A percentile compares a stretch with the other conserved stretches of the same genome.
These are phyloP conservation scores for Chlamydotis undulata DNA, from an alignment of 2,113 vertebrate species.

Conservation along the genomic window DNA sequence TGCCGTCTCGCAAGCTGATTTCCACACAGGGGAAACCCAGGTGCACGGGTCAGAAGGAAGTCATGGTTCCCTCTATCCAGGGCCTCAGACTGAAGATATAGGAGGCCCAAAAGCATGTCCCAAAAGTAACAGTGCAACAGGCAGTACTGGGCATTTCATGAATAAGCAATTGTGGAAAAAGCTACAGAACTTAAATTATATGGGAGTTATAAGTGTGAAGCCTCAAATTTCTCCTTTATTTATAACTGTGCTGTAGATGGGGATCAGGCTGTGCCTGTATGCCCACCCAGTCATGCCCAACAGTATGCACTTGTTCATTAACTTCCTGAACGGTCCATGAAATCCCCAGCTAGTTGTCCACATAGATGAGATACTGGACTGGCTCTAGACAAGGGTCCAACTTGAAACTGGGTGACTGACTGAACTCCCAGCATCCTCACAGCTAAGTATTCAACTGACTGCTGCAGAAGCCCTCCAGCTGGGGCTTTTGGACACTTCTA, in stretches of 20 bases:
- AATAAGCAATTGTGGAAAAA: neutral
- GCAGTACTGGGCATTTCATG: neutral
- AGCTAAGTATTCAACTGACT: neutral
- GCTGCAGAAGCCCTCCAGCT: neutral
- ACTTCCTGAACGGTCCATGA: neutral
- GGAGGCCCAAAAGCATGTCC: neutral
- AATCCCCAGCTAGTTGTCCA: neutral
- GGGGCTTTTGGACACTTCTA: neutral
- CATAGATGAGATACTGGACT: neutral
- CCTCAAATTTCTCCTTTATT: neutral
- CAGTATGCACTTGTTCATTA: neutral
- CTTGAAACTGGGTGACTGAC: neutral
- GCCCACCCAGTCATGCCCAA: neutral
- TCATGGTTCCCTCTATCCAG: neutral
- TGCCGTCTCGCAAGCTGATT: neutral
- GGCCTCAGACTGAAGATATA: neutral
- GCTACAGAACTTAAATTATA: neutral
- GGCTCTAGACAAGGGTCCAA: neutral
- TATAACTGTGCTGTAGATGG: neutral
- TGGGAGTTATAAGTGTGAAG: neutral
- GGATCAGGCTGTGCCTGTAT: neutral
- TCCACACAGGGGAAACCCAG: neutral
- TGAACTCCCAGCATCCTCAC: neutral
- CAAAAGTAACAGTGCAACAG: neutral
- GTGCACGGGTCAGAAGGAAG: neutral